Conservation (phyloP, 2,113 vertebrate genomes). For the Kryptolebias marmoratus region DNA sequence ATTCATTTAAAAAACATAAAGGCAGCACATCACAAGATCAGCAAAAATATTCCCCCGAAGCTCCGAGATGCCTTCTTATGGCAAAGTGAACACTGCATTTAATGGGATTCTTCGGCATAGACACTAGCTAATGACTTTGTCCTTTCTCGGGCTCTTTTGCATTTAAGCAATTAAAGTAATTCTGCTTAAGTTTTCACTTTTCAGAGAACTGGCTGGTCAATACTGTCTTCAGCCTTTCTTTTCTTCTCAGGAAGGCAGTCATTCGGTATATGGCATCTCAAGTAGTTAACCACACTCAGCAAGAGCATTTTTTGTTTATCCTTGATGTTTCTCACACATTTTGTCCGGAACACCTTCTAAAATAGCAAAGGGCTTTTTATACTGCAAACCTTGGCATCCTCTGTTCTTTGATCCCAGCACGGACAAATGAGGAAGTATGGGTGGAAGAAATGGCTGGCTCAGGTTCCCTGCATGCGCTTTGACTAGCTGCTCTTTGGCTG, state of each 20-base stretch:
- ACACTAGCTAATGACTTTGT: slow-evolving; percentile 49
- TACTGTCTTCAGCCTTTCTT: slow-evolving; percentile 50
- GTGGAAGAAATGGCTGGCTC: slow-evolving; percentile 44
- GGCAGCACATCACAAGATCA: slow-evolving; percentile 22
- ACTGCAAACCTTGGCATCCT: background rate
- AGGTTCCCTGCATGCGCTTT: slow-evolving; percentile 50
- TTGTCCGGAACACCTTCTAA: slow-evolving; percentile 9
- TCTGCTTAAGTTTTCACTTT: slow-evolving; percentile 71
- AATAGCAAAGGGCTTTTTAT: slow-evolving; percentile 6
- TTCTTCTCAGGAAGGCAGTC: slow-evolving; percentile 17
- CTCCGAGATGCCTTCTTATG: slow-evolving; percentile 21
- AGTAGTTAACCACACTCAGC: slow-evolving; percentile 45
- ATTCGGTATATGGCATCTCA: slow-evolving; percentile 41
- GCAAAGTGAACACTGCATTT: slow-evolving; percentile 39
- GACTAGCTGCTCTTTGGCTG: slow-evolving; percentile 65
- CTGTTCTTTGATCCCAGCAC: slow-evolving; percentile 18
- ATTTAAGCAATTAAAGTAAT: slow-evolving; percentile 66
- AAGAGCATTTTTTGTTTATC: slow-evolving; percentile 15
- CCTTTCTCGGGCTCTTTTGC: slow-evolving; percentile 30
- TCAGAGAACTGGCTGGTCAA: slow-evolving; percentile 41
- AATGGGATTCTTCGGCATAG: slow-evolving; percentile 19
- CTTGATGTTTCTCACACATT: slow-evolving; percentile 23
- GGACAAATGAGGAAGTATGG: slow-evolving; percentile 29
- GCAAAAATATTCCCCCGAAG: background rate
- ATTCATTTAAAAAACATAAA: slow-evolving; percentile 19